Evolutionary conservation across 2,113 vertebrate genomes (phyloP).

Genomic region (Sapayoa aenigma): DNA sequence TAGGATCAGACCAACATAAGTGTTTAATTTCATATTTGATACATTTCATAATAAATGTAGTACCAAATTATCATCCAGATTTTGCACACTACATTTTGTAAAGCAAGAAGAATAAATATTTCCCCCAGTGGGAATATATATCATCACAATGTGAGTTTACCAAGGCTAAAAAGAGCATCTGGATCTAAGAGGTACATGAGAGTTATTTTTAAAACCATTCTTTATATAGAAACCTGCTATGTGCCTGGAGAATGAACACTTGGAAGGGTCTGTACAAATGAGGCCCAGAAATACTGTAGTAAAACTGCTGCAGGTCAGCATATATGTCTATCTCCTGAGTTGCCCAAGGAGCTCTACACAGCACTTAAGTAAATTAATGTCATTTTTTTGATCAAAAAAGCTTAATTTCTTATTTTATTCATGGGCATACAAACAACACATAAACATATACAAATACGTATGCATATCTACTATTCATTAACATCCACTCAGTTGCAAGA

Average conservation of each 20-base stretch:
- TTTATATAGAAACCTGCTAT: slow-evolving; percentile 20
- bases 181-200: background rate
- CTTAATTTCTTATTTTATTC: background rate
- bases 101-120: background rate
- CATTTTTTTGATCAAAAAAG: background rate
- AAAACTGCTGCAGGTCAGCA: background rate
- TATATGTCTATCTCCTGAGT: background rate
- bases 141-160: background rate
- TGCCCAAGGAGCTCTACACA: background rate
- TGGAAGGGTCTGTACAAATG: background rate
- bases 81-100: background rate
- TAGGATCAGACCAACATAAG: background rate
- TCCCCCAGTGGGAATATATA: background rate
- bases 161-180: slow-evolving; percentile 9
- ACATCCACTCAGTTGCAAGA: background rate
- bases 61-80: background rate
- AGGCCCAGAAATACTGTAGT: background rate
- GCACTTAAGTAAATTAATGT: background rate
- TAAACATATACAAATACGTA: background rate
- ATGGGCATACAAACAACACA: background rate
- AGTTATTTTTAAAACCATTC: slow-evolving; percentile 37
- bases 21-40: background rate
- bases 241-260: background rate
- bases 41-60: background rate
- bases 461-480: background rate